These are phyloP conservation scores for Epinephelus malabaricus DNA, from an alignment of 2,797 vertebrate genomes.

Conservation along the genomic window DNA sequence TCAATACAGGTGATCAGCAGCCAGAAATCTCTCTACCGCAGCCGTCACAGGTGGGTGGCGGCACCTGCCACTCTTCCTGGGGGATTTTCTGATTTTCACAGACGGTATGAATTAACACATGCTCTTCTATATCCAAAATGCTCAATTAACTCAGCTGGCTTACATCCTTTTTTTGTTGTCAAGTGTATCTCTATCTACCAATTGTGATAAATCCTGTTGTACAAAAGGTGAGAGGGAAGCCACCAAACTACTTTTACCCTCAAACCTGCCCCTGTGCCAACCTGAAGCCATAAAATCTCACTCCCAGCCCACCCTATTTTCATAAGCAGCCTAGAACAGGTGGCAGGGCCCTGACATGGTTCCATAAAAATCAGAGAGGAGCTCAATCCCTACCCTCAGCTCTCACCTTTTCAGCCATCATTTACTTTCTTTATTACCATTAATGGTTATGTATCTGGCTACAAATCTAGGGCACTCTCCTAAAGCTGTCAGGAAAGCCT, in stretches of 20 bases:
- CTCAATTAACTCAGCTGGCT: slow-evolving; percentile 6
- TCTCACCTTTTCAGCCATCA: slow-evolving; percentile 86
- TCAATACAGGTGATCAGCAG: slow-evolving; percentile 65
- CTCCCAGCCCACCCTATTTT: slow-evolving; percentile 76
- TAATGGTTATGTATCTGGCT: slow-evolving; percentile 85
- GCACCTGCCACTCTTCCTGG: slow-evolving; percentile 13
- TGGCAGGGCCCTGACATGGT: slow-evolving; percentile 74
- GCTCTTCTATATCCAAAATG: slow-evolving; percentile 24
- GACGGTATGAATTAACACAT: slow-evolving; percentile 44
- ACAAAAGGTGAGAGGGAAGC: slow-evolving; percentile 38
- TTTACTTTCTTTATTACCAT: slow-evolving; percentile 88
- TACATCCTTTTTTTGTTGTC: background rate
- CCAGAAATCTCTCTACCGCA: slow-evolving; percentile 52
- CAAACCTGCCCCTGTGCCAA: slow-evolving; percentile 61
- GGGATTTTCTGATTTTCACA: slow-evolving; percentile 45
- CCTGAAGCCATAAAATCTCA: slow-evolving; percentile 71
- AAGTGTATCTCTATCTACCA: background rate
- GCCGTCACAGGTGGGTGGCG: slow-evolving; percentile 26
- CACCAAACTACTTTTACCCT: slow-evolving; percentile 63
- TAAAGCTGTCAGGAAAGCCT: slow-evolving; percentile 85
- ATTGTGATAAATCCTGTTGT: slow-evolving; percentile 5
- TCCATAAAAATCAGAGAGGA: slow-evolving; percentile 80
- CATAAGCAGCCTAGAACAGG: slow-evolving; percentile 78
- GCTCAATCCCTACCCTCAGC: slow-evolving; percentile 78
- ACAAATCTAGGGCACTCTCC: slow-evolving; percentile 85